Percentiles rank a stretch among this genome's conserved stretches.
Conservation (phyloP, 2,797 vertebrate genomes). For the Macroramphosus scolopax region DNA sequence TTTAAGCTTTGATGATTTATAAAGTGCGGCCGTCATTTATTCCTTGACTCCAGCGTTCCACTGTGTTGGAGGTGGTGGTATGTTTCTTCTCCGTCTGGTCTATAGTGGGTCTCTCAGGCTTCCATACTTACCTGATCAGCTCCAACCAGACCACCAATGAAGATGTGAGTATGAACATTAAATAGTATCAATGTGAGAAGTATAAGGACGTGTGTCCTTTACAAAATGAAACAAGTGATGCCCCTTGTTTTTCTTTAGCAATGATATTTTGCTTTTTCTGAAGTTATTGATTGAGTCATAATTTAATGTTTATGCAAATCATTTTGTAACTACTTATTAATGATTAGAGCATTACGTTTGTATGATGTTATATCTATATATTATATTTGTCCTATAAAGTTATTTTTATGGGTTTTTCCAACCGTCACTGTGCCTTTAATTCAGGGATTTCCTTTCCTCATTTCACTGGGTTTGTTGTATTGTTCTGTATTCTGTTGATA, state of each 20-base stretch:
- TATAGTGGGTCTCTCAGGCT: constrained; percentile 96
- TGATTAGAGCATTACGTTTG: neutral
- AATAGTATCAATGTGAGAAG: too few species aligned
- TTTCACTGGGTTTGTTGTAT: too few species aligned
- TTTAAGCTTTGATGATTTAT: too few species aligned
- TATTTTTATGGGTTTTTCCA: neutral
- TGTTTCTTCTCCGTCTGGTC: constrained; percentile 99
- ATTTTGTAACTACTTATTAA: too few species aligned
- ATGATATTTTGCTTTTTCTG: too few species aligned
- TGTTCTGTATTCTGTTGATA: neutral
- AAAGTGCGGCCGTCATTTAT: constrained; percentile 3
- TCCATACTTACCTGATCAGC: constrained; percentile 98
- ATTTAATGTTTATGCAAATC: too few species aligned
- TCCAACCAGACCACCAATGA: constrained; percentile 99
- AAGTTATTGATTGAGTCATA: too few species aligned
- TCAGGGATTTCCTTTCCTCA: neutral
- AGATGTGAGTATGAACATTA: constrained; percentile 85
- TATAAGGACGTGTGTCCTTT: too few species aligned
- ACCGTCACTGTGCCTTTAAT: neutral
- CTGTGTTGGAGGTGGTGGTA: constrained; percentile 96
- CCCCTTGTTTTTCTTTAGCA: too few species aligned
- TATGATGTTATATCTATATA: neutral
- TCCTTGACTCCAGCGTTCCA: constrained; percentile 75
- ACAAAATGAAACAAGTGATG: too few species aligned
- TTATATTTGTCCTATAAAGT: neutral